phyloP scores from a whole-genome alignment of 2,113 vertebrate species.

The Zosterops borbonicus region DNA sequence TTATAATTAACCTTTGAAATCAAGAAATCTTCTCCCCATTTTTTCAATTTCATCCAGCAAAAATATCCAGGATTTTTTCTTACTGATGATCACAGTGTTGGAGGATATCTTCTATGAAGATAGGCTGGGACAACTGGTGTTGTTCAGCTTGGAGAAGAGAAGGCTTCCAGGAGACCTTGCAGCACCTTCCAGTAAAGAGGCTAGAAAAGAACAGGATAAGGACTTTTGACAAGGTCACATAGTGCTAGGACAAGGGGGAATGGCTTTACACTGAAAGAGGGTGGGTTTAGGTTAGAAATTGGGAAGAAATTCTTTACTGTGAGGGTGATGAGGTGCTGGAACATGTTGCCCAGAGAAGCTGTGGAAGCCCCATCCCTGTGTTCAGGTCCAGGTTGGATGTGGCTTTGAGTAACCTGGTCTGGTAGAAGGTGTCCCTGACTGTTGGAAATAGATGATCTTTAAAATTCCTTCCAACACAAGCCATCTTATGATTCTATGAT shows the following conservation, averaged over 20 bases:
- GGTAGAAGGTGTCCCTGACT: neutral
- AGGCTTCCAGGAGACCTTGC: rapidly evolving
- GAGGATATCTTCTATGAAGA: neutral
- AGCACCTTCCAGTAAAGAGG: neutral
- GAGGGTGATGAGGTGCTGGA: neutral
- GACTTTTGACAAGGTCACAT: neutral
- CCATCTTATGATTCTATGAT: neutral
- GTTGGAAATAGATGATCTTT: neutral
- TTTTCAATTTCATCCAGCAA: neutral
- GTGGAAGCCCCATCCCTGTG: neutral
- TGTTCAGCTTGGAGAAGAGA: neutral
- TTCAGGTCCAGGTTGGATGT: neutral
- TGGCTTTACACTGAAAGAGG: neutral
- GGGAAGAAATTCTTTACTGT: neutral
- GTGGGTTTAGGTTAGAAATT: neutral
- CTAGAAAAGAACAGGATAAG: neutral
- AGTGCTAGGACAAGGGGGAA: neutral
- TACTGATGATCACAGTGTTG: neutral
- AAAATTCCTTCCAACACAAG: neutral
- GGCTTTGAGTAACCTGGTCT: neutral
- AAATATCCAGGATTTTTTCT: neutral
- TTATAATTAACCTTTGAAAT: neutral
- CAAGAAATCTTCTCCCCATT: neutral
- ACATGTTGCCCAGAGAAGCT: neutral
- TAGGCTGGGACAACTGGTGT: neutral